These are phyloP conservation scores for Crepidodera aurea DNA, from an alignment of 2,888 invertebrate species.

Conservation along the genomic window DNA sequence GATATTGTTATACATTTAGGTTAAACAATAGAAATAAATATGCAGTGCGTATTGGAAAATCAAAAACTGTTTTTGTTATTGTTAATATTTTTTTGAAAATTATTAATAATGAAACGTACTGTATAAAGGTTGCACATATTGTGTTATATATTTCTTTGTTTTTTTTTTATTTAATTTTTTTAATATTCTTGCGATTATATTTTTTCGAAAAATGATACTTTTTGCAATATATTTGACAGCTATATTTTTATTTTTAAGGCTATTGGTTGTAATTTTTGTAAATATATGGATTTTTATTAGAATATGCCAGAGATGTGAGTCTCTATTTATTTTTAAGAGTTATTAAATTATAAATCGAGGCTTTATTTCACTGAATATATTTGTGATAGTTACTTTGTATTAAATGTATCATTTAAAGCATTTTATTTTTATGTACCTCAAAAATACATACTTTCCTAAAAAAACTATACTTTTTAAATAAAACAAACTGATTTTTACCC, in stretches of 20 bases:
- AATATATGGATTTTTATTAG: conserved; percentile 15
- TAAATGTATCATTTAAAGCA: conserved; percentile 19
- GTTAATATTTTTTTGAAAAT: not conserved
- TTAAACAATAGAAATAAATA: not conserved
- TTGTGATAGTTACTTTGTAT: conserved; percentile 22
- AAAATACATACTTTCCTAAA: no score
- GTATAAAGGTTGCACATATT: not conserved
- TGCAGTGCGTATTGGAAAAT: not conserved
- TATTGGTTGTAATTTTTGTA: conserved; percentile 25
- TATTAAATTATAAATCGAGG: not conserved
- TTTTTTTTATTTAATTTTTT: no score
- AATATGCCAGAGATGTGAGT: not conserved
- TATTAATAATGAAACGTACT: not conserved
- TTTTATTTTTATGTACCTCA: no score
- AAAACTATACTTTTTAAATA: no score
- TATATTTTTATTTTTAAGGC: conserved; percentile 7
- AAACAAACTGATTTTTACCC: no score
- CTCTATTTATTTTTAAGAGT: conserved; percentile 3
- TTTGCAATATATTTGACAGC: not conserved
- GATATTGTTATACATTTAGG: not conserved
- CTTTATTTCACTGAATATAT: conserved; percentile 9
- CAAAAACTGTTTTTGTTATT: no score
- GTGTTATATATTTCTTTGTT: not conserved
- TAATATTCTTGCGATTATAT: not conserved
- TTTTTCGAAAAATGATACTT: not conserved